Percentiles rank a stretch among this genome's conserved stretches.
phyloP scores from a whole-genome alignment of 2,888 invertebrate species.

The Epinotia demarniana region DNA sequence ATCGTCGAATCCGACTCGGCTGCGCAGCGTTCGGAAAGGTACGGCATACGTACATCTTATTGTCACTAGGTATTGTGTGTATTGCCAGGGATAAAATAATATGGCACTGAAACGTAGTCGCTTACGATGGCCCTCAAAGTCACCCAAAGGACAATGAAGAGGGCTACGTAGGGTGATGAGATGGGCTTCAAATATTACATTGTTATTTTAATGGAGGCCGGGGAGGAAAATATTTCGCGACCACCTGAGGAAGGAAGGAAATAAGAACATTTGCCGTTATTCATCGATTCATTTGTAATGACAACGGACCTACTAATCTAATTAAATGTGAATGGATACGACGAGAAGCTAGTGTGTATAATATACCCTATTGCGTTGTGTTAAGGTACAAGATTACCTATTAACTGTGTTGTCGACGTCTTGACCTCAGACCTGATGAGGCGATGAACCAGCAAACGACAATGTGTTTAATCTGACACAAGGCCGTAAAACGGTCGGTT shows the following conservation, averaged over 20 bases:
- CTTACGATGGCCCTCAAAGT: too few species aligned
- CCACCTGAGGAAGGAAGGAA: slow-evolving; percentile 1
- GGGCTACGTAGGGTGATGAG: too few species aligned
- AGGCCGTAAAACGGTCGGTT: slow-evolving; percentile 34
- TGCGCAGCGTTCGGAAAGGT: too few species aligned
- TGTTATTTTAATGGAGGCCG: background rate
- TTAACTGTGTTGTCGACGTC: background rate
- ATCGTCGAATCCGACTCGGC: too few species aligned
- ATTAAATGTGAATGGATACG: slow-evolving; percentile 16
- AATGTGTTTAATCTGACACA: slow-evolving; percentile 43
- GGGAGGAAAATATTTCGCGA: slow-evolving; percentile 1
- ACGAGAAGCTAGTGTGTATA: background rate
- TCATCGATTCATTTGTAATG: slow-evolving; percentile 5
- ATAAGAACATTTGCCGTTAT: background rate
- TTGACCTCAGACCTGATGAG: slow-evolving; percentile 19
- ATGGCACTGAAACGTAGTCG: too few species aligned
- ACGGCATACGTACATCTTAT: too few species aligned
- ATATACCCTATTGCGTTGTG: background rate
- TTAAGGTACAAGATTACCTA: background rate
- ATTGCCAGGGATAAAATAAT: too few species aligned
- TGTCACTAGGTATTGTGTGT: too few species aligned
- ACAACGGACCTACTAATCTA: slow-evolving; percentile 16
- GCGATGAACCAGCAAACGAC: slow-evolving; percentile 21
- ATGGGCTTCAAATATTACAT: too few species aligned
- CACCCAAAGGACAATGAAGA: too few species aligned